Percentiles rank a stretch among this genome's conserved stretches.
Evolutionary conservation across 2,888 invertebrate genomes (phyloP).

Genomic region (Papilio protenor): DNA sequence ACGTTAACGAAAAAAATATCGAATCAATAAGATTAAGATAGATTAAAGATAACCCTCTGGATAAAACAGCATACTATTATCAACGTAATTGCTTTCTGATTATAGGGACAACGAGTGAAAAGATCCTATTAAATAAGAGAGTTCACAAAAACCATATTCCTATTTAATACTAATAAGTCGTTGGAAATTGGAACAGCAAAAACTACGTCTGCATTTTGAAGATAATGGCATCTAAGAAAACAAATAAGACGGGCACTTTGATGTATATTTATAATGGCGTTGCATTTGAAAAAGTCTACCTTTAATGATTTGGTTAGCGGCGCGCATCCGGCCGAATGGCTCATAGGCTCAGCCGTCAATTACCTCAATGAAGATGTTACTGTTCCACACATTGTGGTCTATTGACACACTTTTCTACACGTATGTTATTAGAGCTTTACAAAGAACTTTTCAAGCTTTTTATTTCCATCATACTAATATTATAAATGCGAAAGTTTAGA

Average conservation of each 20-base stretch:
- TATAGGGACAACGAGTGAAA: slow-evolving; percentile 59
- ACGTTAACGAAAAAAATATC: slow-evolving; percentile 20
- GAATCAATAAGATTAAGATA: slow-evolving; percentile 35
- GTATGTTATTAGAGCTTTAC: background rate
- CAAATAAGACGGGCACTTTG: slow-evolving; percentile 72
- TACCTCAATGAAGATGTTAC: slow-evolving; percentile 41
- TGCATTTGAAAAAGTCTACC: slow-evolving; percentile 54
- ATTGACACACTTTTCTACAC: background rate
- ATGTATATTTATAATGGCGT: slow-evolving; percentile 71
- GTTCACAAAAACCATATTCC: slow-evolving; percentile 63
- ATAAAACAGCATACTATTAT: slow-evolving; percentile 37
- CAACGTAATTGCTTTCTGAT: slow-evolving; percentile 54
- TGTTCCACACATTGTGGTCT: slow-evolving; percentile 4
- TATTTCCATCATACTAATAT: no score
- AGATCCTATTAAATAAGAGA: slow-evolving; percentile 57
- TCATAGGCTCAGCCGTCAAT: slow-evolving; percentile 37
- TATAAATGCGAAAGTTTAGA: no score
- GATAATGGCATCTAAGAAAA: slow-evolving; percentile 73
- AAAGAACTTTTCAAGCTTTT: background rate
- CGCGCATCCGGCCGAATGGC: slow-evolving; percentile 59
- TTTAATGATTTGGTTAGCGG: slow-evolving; percentile 57
- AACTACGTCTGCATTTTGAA: slow-evolving; percentile 73
- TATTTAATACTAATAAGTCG: slow-evolving; percentile 65
- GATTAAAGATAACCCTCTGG: slow-evolving; percentile 9
- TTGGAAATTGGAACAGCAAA: slow-evolving; percentile 64